phyloP scores from a whole-genome alignment of 2,113 vertebrate genomes.

The Pseudorhombus dupliciocellatus region DNA sequence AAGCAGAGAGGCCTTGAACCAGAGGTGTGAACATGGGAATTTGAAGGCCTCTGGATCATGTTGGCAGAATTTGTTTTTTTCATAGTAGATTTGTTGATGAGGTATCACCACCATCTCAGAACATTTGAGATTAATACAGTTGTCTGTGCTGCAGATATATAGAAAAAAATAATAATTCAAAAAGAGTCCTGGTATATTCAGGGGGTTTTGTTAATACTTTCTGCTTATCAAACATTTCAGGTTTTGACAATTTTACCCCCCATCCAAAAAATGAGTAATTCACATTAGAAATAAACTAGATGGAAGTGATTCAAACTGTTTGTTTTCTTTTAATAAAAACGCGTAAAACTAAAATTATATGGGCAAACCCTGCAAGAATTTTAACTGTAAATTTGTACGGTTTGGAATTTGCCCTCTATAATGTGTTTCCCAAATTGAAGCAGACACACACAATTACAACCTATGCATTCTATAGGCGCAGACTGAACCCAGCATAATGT shows the following conservation, averaged over 20 bases:
- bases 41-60: background rate
- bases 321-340: background rate
- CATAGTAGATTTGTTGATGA: background rate
- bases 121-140: background rate
- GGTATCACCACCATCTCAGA: background rate
- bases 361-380: background rate
- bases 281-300: background rate
- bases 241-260: background rate
- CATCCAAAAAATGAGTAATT: background rate
- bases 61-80: background rate
- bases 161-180: too few relatives aligned
- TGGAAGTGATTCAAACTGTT: background rate
- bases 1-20: slow-evolving; percentile 65
- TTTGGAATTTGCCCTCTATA: background rate
- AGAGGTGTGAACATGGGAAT: slow-evolving; percentile 63
- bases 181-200: background rate
- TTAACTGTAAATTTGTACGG: too few relatives aligned
- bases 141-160: background rate
- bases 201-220: background rate
- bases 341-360: background rate
- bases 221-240: background rate
- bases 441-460: background rate
- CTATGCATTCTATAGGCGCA: slow-evolving; percentile 28
- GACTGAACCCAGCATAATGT: slow-evolving; percentile 37
- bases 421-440: background rate